Evolutionary conservation across 2,113 vertebrate genomes (phyloP).

Genomic region (Microtus montanus): DNA sequence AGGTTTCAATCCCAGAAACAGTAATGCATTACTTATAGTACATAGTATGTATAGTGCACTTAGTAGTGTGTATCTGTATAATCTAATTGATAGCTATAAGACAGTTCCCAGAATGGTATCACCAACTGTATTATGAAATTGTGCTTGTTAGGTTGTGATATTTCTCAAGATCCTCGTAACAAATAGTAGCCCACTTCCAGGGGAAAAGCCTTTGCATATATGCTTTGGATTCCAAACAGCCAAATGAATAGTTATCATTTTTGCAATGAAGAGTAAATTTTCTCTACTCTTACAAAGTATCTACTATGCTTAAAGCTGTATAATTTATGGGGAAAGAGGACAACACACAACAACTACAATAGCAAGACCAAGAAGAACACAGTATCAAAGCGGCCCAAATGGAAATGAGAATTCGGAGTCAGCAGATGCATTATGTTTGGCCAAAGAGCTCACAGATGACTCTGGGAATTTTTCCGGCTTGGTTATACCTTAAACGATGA

Average conservation of each 20-base stretch:
- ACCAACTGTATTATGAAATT: conserved; percentile 3
- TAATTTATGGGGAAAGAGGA: neutral
- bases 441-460: neutral
- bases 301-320: conserved; percentile 14
- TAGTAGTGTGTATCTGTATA: neutral
- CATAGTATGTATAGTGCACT: neutral
- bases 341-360: neutral
- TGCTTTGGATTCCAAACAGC: conserved; percentile 1
- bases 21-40: neutral
- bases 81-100: neutral
- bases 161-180: neutral
- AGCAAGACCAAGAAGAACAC: neutral
- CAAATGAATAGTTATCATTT: neutral
- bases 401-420: conserved; percentile 40
- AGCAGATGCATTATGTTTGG: neutral
- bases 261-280: conserved; percentile 7
- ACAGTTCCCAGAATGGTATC: neutral
- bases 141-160: neutral
- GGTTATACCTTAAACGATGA: conserved; percentile 9
- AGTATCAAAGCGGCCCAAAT: neutral
- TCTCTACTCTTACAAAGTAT: conserved; percentile 23
- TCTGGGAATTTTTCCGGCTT: neutral
- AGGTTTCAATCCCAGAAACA: neutral
- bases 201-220: neutral
- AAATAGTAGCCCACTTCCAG: neutral